Conservation (phyloP, 2,113 vertebrate genomes). For the Xiphorhynchus elegans region DNA sequence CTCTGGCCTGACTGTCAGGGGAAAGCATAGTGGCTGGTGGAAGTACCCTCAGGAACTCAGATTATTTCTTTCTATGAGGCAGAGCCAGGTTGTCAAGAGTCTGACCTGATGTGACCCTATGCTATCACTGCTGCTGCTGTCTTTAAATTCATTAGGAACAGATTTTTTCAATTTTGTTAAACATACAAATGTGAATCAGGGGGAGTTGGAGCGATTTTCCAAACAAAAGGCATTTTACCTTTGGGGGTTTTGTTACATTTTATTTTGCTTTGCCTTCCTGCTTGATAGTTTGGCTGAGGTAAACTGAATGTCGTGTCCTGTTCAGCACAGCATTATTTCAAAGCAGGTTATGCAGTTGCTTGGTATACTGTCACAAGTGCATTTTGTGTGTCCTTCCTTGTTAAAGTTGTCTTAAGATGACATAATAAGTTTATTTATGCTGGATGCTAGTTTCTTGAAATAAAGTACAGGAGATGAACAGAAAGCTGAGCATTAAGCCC, state of each 20-base stretch:
- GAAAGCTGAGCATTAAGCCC: not conserved
- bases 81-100: not conserved
- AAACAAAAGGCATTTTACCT: not conserved
- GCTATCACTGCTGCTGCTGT: accelerated
- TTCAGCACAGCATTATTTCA: not conserved
- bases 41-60: not conserved
- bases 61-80: not conserved
- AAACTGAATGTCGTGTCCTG: not conserved
- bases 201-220: not conserved
- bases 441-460: not conserved
- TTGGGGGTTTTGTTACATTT: not conserved
- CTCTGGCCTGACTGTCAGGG: not conserved
- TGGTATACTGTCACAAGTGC: not conserved
- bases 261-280: not conserved
- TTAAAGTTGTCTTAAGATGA: not conserved
- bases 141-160: not conserved
- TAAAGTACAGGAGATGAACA: not conserved
- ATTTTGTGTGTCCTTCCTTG: not conserved
- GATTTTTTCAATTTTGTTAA: not conserved
- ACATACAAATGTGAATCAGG: not conserved
- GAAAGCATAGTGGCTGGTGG: not conserved
- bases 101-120: not conserved
- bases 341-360: not conserved
- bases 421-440: not conserved
- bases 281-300: not conserved